These are phyloP conservation scores for Proteles cristata DNA, from an alignment of 2,113 vertebrate genomes.

Conservation along the genomic window DNA sequence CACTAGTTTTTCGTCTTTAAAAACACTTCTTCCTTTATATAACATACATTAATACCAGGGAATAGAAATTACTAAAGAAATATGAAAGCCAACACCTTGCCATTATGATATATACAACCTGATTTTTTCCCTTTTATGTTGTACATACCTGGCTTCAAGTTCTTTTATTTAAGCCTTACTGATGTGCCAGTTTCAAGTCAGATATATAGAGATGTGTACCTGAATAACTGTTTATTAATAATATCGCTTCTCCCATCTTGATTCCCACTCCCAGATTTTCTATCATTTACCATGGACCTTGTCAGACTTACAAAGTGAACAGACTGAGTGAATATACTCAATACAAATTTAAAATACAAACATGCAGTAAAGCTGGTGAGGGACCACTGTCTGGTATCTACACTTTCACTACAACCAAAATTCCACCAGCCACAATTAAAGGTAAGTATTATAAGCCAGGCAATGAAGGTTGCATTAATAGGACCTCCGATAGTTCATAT, in stretches of 20 bases:
- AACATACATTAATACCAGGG: background rate
- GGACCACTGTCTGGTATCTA: constrained; percentile 88
- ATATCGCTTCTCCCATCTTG: background rate
- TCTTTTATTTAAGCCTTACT: background rate
- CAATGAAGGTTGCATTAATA: background rate
- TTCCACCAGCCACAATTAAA: constrained; percentile 88
- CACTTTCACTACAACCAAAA: constrained; percentile 88
- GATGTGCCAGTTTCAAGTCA: background rate
- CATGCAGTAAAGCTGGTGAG: constrained; percentile 87
- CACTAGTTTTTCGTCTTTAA: background rate
- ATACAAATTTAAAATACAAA: constrained; percentile 90
- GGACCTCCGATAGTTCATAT: background rate
- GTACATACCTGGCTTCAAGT: background rate
- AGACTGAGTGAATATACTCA: constrained; percentile 87
- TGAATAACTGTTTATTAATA: constrained; percentile 1
- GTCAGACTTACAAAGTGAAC: constrained; percentile 90
- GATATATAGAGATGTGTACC: background rate
- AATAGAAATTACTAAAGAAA: constrained; percentile 4
- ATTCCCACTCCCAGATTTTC: constrained; percentile 83
- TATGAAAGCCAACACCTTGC: background rate
- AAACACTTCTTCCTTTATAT: background rate
- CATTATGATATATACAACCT: background rate
- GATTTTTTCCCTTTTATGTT: background rate
- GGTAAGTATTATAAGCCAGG: constrained; percentile 80
- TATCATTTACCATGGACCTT: constrained; percentile 88